Evolutionary conservation across 2,888 invertebrate genomes (phyloP).

Genomic region (Tipula lateralis): DNA sequence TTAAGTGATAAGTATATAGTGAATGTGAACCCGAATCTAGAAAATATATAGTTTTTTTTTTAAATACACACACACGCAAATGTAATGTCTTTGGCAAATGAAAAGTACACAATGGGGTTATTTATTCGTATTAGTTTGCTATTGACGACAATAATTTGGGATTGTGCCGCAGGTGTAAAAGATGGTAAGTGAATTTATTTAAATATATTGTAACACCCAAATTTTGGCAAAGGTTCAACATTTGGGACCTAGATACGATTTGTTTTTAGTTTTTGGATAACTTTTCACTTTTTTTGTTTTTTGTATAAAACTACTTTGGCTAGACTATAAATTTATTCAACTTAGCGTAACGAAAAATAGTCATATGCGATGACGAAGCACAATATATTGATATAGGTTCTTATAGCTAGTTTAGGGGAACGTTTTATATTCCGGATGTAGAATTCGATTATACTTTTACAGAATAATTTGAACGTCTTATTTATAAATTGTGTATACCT

Average conservation of each 20-base stretch:
- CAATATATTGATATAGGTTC: not conserved
- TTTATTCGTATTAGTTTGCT: not conserved
- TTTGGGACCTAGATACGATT: not conserved
- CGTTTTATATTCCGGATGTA: no score
- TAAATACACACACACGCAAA: not conserved
- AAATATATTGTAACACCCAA: not conserved
- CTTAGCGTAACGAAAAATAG: not conserved
- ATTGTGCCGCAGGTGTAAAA: slow-evolving; percentile 4
- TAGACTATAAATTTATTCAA: not conserved
- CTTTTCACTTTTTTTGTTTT: not conserved
- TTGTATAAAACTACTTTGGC: not conserved
- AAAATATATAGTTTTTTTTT: not conserved
- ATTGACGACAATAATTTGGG: not conserved
- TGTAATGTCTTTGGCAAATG: slow-evolving; percentile 11
- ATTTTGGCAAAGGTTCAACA: not conserved
- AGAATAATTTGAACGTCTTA: no score
- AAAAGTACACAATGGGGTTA: slow-evolving; percentile 9
- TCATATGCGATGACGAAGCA: not conserved
- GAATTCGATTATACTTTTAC: no score
- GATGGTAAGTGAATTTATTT: not conserved
- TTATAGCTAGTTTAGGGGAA: not conserved
- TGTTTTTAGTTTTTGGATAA: not conserved
- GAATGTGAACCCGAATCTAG: not conserved
- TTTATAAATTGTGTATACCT: no score
- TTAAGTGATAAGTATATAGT: not conserved